These are phyloP conservation scores for Spinus pinus DNA, from an alignment of 2,797 vertebrate genomes.

Conservation along the genomic window DNA sequence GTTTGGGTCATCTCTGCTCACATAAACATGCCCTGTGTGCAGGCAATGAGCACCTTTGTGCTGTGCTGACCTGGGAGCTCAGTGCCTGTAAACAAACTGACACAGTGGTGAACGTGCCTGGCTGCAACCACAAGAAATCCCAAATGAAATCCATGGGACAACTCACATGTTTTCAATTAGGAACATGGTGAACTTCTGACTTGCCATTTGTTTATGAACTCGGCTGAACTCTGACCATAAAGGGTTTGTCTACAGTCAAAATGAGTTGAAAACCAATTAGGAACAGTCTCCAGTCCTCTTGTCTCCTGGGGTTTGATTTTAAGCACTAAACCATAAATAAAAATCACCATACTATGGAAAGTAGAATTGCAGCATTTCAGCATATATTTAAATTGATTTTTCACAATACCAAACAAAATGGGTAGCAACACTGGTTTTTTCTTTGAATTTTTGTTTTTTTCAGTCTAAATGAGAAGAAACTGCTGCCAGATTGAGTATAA, in stretches of 20 bases:
- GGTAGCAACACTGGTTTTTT: background rate
- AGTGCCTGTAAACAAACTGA: constrained; percentile 18
- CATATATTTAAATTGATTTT: background rate
- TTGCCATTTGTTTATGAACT: constrained; percentile 25
- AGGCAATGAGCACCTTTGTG: background rate
- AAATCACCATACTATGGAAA: background rate
- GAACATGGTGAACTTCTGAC: constrained; percentile 12
- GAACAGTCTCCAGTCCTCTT: background rate
- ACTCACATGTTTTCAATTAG: constrained; percentile 3
- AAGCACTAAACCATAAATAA: constrained; percentile 5
- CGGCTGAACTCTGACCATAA: background rate
- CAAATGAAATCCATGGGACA: background rate
- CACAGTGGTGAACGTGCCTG: background rate
- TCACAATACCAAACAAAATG: background rate
- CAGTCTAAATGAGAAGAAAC: background rate
- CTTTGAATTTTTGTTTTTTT: background rate
- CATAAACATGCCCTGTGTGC: accelerated
- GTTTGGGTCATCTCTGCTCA: background rate
- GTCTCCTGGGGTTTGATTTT: background rate
- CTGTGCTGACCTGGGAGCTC: background rate
- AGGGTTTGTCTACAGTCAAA: background rate
- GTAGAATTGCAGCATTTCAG: background rate
- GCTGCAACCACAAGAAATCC: background rate
- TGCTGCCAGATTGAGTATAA: background rate
- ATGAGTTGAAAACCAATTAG: constrained; percentile 12